Conservation (phyloP, 23 tunicate species). For the Phallusia fumigata region DNA sequence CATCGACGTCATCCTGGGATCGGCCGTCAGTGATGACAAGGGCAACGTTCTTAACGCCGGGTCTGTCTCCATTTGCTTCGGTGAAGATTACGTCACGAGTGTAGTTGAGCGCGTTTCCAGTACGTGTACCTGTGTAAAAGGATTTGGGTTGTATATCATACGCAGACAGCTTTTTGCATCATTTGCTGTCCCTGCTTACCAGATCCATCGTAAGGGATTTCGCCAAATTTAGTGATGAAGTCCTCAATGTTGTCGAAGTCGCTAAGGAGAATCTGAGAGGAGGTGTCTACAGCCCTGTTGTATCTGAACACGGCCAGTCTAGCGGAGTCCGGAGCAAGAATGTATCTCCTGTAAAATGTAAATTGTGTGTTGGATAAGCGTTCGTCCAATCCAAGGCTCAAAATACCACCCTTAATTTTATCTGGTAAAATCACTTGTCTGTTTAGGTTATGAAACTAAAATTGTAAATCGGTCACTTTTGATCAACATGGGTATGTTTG, state of each 20-base stretch:
- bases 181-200: neutral
- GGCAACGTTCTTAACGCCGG: constrained; percentile 9
- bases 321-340: neutral
- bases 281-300: constrained; percentile 27
- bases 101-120: constrained; percentile 16
- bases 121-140: constrained; percentile 1
- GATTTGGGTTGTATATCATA: neutral
- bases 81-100: neutral
- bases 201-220: constrained; percentile 29
- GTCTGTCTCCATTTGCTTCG: constrained; percentile 15
- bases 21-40: constrained; percentile 26
- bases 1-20: constrained; percentile 19
- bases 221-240: neutral
- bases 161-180: no score
- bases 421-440: no score
- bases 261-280: constrained; percentile 12
- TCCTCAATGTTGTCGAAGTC: constrained; percentile 16
- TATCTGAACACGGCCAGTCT: constrained; percentile 32
- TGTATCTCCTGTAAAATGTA: constrained; percentile 10
- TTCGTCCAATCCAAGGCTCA: neutral
- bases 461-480: no score
- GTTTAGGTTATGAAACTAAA: no score
- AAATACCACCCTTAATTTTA: no score
- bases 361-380: no score
- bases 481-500: neutral